A percentile compares a stretch with the other conserved stretches of the same genome.
Conservation (phyloP, 2,888 invertebrate genomes). For the Tipula vernalis region DNA sequence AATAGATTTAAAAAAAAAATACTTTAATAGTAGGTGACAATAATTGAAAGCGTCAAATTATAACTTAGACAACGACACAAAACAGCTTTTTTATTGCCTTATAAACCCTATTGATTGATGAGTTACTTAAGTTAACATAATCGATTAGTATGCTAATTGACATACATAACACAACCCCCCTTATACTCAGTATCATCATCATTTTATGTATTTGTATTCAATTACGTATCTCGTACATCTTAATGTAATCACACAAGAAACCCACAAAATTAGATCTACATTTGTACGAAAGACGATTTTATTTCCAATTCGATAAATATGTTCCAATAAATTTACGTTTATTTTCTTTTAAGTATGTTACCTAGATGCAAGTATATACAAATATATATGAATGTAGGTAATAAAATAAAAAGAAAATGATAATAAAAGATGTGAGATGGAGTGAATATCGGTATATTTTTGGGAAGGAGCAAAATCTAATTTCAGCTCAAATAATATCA, state of each 20-base stretch:
- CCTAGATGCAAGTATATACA: not conserved
- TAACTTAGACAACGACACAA: no score
- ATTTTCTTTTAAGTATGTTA: constrained; percentile 4
- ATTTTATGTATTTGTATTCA: not conserved
- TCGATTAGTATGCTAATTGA: not conserved
- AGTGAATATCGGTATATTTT: not conserved
- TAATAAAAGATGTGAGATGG: not conserved
- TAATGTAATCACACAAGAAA: not conserved
- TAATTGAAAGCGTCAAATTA: no score
- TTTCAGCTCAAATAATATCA: not conserved
- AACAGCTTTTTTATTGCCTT: not conserved
- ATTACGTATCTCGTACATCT: not conserved
- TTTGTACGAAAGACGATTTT: not conserved
- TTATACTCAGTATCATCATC: not conserved
- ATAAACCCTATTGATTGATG: not conserved
- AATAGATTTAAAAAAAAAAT: no score
- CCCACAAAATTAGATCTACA: not conserved
- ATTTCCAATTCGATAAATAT: not conserved
- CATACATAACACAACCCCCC: not conserved
- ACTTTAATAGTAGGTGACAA: no score
- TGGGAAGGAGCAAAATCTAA: not conserved
- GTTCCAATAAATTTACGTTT: not conserved
- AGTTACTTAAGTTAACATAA: not conserved
- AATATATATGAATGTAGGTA: not conserved
- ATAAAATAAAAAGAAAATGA: not conserved